phyloP scores from a whole-genome alignment of 2,797 vertebrate genomes.

The Crypturellus tataupa region DNA sequence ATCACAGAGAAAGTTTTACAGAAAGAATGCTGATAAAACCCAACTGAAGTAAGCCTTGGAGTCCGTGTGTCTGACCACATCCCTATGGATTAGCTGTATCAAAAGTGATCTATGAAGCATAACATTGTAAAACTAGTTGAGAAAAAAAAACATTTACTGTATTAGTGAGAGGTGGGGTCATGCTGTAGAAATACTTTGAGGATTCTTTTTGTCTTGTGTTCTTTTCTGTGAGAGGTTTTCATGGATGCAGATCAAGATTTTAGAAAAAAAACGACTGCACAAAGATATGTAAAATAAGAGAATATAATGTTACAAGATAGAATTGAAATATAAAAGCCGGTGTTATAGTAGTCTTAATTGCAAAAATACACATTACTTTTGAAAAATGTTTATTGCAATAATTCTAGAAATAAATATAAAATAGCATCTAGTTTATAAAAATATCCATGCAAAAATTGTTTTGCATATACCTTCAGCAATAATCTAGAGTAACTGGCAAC shows the following conservation, averaged over 20 bases:
- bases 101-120: not conserved
- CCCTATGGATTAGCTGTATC: not conserved
- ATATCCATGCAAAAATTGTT: not conserved
- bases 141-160: not conserved
- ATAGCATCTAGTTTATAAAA: not conserved
- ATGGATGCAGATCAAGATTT: not conserved
- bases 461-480: not conserved
- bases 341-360: not conserved
- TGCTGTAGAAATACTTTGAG: not conserved
- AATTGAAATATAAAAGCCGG: not conserved
- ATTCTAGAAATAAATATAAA: not conserved
- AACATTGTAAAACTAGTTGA: not conserved
- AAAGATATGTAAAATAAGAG: not conserved
- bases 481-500: constrained; percentile 10
- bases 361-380: not conserved
- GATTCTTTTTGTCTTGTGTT: not conserved
- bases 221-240: not conserved
- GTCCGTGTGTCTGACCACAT: not conserved
- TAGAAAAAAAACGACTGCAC: not conserved
- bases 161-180: not conserved
- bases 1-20: not conserved
- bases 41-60: not conserved
- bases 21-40: not conserved
- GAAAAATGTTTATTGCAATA: not conserved
- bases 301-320: not conserved